phyloP scores from a whole-genome alignment of 2,888 invertebrate species.

The Drosophila meridiana region DNA sequence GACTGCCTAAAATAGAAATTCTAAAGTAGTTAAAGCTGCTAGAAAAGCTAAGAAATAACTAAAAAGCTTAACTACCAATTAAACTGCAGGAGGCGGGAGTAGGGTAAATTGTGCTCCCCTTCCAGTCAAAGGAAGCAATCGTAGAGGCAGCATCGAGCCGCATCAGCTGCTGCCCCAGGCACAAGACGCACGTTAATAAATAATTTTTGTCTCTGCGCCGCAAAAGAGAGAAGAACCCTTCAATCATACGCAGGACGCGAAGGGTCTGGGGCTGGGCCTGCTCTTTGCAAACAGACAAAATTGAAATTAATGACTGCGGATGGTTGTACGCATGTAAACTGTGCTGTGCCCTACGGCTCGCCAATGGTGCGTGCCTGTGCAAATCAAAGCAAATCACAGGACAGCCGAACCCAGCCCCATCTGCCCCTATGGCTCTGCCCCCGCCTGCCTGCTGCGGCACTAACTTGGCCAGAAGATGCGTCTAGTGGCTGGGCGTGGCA shows the following conservation, averaged over 20 bases:
- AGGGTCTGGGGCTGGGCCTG: conserved; percentile 6
- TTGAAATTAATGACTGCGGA: conserved; percentile 71
- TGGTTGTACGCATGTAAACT: conserved; percentile 7
- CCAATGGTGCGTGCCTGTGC: conserved; percentile 67
- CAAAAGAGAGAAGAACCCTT: conserved; percentile 38
- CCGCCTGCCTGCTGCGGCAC: neutral
- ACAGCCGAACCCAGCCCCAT: neutral
- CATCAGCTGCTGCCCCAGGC: conserved; percentile 14
- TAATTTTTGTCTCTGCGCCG: conserved; percentile 63
- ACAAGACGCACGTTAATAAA: conserved; percentile 66
- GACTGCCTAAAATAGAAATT: neutral
- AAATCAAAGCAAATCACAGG: conserved; percentile 64
- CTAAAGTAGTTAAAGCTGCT: neutral
- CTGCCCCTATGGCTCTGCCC: neutral
- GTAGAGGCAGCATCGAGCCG: neutral
- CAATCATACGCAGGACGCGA: conserved; percentile 30
- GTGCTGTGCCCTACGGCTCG: conserved; percentile 49
- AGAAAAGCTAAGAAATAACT: neutral
- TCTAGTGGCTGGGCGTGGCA: neutral
- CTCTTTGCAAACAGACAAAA: conserved; percentile 41
- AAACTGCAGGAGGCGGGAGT: neutral
- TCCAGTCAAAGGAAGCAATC: neutral
- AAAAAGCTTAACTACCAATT: neutral
- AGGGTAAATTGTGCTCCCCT: too few species aligned
- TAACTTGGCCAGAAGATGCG: conserved; percentile 14